Evolutionary conservation across 2,113 vertebrate species (phyloP), one percentile per base, ranked within the genome.

Genomic region (Cebus imitator): DNA sequence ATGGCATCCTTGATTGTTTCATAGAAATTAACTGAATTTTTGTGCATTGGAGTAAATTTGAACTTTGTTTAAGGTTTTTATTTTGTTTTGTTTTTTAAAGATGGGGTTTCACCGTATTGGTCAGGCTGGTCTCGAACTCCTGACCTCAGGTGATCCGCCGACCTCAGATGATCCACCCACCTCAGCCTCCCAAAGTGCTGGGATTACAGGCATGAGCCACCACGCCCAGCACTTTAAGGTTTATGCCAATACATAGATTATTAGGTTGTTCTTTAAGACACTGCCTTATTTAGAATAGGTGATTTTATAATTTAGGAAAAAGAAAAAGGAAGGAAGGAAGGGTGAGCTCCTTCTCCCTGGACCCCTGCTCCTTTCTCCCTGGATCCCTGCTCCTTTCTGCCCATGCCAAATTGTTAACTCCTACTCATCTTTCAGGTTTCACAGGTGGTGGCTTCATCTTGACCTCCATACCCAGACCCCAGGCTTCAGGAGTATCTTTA

Each of bases 61-160:
- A 80, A 81, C 70, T 90, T 58, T 75, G 90, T 88, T 64, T 68
- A 91, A 91, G 84, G 57, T 14, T 64, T 37, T 43, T 43, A 4
- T 43, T 43, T 43, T 43, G 43, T 43, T 43, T 43, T 43, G 43
- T 43, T 43, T 43, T 43, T 43, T 43, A 43, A 43, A 43, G 43
- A 43, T 43, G 43, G 43, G 43, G 6, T 43, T 43, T 43, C 43
- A 43, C 4, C 43, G 4, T 43, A 43, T 43, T 43, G 43, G 43
- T 43, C 43, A 43, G 43, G 43, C 43, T 43, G 43, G 43, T 43
- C 43, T 43, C 43, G 43, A 43, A 43, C 43, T 43, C 43, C 43
- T 43, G 43, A 43, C 43, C 43, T 43, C 43, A 43, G 43, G 43
- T 43, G 43, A 43, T 43, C 43, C 6, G 43, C 43, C 43, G 43